phyloP scores from a whole-genome alignment of 2,113 vertebrate genomes.

The Eublepharis macularius region DNA sequence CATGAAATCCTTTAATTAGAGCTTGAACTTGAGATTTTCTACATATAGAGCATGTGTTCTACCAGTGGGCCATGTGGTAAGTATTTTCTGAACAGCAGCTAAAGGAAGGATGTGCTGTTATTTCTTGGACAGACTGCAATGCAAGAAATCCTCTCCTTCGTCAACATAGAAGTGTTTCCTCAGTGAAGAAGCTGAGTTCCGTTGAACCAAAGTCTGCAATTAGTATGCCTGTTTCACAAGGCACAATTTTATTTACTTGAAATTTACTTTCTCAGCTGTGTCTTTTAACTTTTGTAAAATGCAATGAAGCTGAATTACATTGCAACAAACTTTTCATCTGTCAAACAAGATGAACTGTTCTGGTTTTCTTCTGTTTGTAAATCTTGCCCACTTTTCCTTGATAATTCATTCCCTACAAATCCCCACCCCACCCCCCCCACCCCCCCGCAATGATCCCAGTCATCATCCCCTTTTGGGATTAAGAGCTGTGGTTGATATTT shows the following conservation, averaged over 20 bases:
- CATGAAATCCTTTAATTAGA: too few relatives aligned
- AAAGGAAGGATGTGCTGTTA: background rate
- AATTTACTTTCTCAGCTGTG: background rate
- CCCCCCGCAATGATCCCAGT: background rate
- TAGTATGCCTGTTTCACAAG: background rate
- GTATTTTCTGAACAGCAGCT: constrained; percentile 6
- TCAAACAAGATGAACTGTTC: background rate
- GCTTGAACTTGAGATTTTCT: too few relatives aligned
- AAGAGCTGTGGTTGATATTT: background rate
- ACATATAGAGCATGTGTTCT: too few relatives aligned
- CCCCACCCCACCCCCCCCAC: too few relatives aligned
- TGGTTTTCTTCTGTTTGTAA: constrained; percentile 1
- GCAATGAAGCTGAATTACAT: background rate
- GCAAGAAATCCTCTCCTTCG: background rate
- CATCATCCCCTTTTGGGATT: background rate
- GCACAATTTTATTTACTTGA: background rate
- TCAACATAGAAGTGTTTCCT: background rate
- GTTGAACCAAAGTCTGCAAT: background rate
- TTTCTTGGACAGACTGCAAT: background rate
- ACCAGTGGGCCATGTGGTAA: background rate
- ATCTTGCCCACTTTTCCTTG: background rate
- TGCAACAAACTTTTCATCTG: background rate
- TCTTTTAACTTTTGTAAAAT: background rate
- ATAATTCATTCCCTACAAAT: background rate
- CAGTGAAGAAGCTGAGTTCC: background rate